Evolutionary conservation across 2,113 vertebrate species (phyloP), one percentile per base, ranked within the genome.

Genomic region (Psephotus haematonotus): DNA sequence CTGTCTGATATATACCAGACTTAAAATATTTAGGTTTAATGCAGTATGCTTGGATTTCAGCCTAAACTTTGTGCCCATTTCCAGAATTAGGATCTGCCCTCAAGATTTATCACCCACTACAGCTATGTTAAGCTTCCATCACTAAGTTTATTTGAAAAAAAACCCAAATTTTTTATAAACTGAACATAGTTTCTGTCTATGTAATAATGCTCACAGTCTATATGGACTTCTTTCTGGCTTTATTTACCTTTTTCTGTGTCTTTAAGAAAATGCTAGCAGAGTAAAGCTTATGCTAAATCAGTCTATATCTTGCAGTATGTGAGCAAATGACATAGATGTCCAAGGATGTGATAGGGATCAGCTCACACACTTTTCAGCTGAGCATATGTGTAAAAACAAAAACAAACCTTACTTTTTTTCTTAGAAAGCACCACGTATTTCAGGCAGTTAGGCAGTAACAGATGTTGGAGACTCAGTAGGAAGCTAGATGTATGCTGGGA

Each of bases 381-480:
- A 97, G 89, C 96, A 97, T 97, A 96, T 97, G 94, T 95, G 94
- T 96, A 96, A 97, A 96, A 98, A 97, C 94, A 97, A 97, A 95
- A 98, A 96, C 96, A 97, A 97, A 97, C 86, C 92, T 90, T 95
- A 81, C 88, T 91, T 97, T 97, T 95, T 96, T 97, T 96, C 92
- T 96, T 94, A 93, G 95, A 93, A 95, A 96, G 90, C 89, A 95
- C 94, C 82, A 95, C 15, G 79, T 90, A 95, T 95, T 97, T 93
- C 86, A 96, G 91, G 93, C 93, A 96, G 96, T 96, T 96, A 97
- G 95, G 96, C 95, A 96, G 96, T 96, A 97, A 97, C 96, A 97
- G 97, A 97, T 97, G 97, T 95, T 97, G 93, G 94, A 96, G 95
- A 96, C 96, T 97, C 97, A 95, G 96, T 97, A 96, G 97, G 95